These are phyloP conservation scores for Leucophenga montana DNA, from an alignment of 2,888 invertebrate species.

Conservation along the genomic window DNA sequence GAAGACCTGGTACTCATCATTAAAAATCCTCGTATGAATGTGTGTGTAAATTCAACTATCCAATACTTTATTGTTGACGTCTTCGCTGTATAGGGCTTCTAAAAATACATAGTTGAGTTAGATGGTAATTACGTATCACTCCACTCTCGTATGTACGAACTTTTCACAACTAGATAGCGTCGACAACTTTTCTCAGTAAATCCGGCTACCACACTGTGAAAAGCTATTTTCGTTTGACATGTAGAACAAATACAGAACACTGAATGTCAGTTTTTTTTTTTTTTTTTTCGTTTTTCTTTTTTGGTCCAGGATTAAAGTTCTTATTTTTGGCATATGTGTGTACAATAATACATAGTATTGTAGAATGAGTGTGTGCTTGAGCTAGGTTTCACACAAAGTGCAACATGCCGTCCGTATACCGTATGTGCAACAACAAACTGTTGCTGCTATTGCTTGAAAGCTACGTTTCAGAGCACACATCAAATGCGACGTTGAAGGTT, in stretches of 20 bases:
- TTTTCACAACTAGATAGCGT: background rate
- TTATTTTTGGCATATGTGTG: background rate
- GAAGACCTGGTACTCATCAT: too few relatives aligned
- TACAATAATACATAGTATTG: too few relatives aligned
- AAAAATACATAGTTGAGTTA: too few relatives aligned
- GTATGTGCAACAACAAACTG: slow-evolving; percentile 17
- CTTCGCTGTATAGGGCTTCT: too few relatives aligned
- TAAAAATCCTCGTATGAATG: too few relatives aligned
- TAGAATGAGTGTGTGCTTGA: background rate
- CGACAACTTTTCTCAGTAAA: too few relatives aligned
- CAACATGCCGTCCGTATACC: background rate
- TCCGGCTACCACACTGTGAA: background rate
- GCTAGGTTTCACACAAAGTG: background rate
- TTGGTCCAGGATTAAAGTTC: background rate
- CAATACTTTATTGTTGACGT: too few relatives aligned
- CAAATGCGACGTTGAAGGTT: slow-evolving; percentile 39
- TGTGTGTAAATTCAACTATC: too few relatives aligned
- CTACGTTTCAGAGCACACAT: slow-evolving; percentile 19
- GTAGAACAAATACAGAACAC: background rate
- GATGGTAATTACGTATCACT: too few relatives aligned
- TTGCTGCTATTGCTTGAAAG: background rate
- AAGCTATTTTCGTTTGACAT: slow-evolving; percentile 22
- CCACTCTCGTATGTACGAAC: too few relatives aligned
- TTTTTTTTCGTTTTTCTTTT: background rate
- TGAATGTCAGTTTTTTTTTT: background rate